Conservation (phyloP, 2,113 vertebrate species). For the Cochlearius cochlearius region DNA sequence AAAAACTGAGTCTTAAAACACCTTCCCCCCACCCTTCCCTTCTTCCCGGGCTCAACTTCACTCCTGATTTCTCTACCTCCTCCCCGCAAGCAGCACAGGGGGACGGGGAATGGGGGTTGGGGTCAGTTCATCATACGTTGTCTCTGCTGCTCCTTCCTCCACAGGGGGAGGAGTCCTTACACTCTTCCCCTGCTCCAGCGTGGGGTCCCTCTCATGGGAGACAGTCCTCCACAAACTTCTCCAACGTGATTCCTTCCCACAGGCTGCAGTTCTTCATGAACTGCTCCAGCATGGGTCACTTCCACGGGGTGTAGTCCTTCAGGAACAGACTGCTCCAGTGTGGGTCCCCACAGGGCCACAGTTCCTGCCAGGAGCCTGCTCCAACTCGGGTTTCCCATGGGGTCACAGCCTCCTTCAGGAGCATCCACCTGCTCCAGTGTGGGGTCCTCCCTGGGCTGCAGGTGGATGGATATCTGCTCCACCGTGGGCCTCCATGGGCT, state of each 20-base stretch:
- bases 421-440: neutral
- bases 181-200: neutral
- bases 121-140: neutral
- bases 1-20: neutral
- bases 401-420: neutral
- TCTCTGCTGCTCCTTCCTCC: neutral
- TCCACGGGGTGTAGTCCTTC: neutral
- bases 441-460: neutral
- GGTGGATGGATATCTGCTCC: neutral
- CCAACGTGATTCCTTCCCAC: too few species aligned
- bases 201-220: neutral
- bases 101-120: neutral
- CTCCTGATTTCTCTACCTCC: neutral
- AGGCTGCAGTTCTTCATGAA: too few species aligned
- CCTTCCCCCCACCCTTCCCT: neutral
- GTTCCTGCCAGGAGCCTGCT: neutral
- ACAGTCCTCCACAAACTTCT: neutral
- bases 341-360: neutral
- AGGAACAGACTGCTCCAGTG: neutral
- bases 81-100: accelerated
- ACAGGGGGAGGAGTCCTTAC: neutral
- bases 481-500: neutral
- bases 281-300: neutral
- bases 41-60: neutral
- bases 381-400: neutral